Base-by-base conservation (phyloP, 2,888 invertebrate species). In the Strigamia maritima region DNA sequence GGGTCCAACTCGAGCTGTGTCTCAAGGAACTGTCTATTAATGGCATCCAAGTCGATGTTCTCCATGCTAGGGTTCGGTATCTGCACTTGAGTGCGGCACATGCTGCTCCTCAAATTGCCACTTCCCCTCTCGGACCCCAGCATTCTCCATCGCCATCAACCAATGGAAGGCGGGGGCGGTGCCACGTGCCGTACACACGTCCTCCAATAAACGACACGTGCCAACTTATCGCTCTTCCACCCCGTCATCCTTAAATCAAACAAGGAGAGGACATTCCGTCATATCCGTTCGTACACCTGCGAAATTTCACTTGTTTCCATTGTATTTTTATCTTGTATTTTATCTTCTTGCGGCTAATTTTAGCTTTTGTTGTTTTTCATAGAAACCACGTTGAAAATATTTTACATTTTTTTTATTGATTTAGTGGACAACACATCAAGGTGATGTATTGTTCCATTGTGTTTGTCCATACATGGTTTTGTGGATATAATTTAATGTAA, bases 11-110 rank as follows among this genome's bases (percentile, higher is more conserved):
- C 83, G 79, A 83, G 82, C 60, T 83, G 82, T 16, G 83, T 83
- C 60, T 84, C 83, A 75, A 85, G 88, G 82, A 91, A 91, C 85
- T 91, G 91, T 6, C 91, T 88, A 81, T 90, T 91, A 86, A 91
- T 90, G 81, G 89, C 88, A 83, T 91, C 91, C 85, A 91, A 86
- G 83, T 91, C 91, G 81, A 91, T 87, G 85, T 90, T 90, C 82
- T 92, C 91, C 89, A 91, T 90, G 49, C 10, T 14, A 10, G 22
- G 2, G 22, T 19, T 54, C 54, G n/a, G 2, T 22, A 24, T n/a
- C 19, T 22, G 22, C 60, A 70, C 70, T 26, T 70, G 70, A 70
- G 70, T 70, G 28, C 70, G 70, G 28, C 12, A 10, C 26, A 10
- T 26, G 70, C 70, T 35, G 70, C 70, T 70, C 28, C 12, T 26